phyloP scores from a whole-genome alignment of 64 coral and sea anemone species.

The Porites lutea region DNA sequence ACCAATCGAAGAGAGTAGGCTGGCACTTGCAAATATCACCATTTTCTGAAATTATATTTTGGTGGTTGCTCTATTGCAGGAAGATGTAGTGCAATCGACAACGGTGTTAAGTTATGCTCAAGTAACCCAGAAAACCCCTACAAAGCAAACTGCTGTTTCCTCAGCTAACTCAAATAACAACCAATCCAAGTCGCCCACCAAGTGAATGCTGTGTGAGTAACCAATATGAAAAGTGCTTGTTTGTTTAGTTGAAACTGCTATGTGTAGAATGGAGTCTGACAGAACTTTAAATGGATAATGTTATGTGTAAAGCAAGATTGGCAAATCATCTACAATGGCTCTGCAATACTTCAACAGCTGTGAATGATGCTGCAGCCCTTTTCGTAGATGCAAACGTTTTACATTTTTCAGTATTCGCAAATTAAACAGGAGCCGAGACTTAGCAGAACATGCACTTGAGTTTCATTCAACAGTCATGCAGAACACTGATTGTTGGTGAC shows the following conservation, averaged over 20 bases:
- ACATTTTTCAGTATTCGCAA: neutral
- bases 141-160: neutral
- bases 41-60: neutral
- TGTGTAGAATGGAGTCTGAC: neutral
- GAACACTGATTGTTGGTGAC: too few species aligned
- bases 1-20: too few species aligned
- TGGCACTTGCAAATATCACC: too few species aligned
- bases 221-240: neutral
- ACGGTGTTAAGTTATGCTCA: conserved; percentile 20
- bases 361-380: neutral
- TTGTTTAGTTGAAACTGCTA: neutral
- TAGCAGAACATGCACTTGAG: too few species aligned
- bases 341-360: neutral
- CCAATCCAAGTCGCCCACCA: neutral
- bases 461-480: too few species aligned
- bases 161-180: conserved; percentile 1
- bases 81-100: neutral
- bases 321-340: neutral
- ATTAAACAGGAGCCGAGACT: neutral
- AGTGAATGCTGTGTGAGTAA: neutral
- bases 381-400: neutral
- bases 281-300: too few species aligned
- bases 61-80: neutral
- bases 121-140: conserved; percentile 23
- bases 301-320: neutral